A percentile compares a stretch with the other conserved stretches of the same genome.
These are phyloP conservation scores for Cryptotis parvus DNA, from an alignment of 2,113 vertebrate species.

Conservation along the genomic window DNA sequence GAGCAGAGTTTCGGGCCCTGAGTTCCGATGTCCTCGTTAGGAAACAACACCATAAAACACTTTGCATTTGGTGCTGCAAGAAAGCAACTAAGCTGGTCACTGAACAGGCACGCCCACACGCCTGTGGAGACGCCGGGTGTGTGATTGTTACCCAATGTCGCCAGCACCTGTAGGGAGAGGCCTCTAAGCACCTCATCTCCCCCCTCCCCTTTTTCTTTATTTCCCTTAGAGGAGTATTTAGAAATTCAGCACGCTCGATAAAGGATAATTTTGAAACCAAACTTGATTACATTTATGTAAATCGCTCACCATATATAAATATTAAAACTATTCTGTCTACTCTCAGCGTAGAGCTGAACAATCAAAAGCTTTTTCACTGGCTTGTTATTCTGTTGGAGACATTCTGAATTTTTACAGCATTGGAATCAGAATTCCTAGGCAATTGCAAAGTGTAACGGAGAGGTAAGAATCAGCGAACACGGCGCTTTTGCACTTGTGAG, in stretches of 20 bases:
- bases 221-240: not conserved
- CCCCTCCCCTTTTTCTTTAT: not conserved
- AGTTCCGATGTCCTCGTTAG: too few species aligned
- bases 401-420: not conserved
- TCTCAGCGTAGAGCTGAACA: not conserved
- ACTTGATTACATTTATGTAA: conserved; percentile 3
- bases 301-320: conserved; percentile 2
- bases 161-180: too few species aligned
- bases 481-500: not conserved
- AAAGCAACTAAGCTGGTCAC: too few species aligned
- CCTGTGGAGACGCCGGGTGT: too few species aligned
- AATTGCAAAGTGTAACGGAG: not conserved
- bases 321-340: not conserved
- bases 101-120: too few species aligned
- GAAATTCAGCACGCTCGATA: not conserved
- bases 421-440: not conserved
- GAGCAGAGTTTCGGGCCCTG: too few species aligned
- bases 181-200: too few species aligned
- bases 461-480: not conserved
- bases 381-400: not conserved
- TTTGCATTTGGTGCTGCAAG: too few species aligned
- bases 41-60: too few species aligned
- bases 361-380: not conserved
- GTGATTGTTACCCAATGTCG: too few species aligned
- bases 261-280: not conserved